Evolutionary conservation across 2,797 vertebrate genomes (phyloP).

Genomic region (Coreius guichenoti): DNA sequence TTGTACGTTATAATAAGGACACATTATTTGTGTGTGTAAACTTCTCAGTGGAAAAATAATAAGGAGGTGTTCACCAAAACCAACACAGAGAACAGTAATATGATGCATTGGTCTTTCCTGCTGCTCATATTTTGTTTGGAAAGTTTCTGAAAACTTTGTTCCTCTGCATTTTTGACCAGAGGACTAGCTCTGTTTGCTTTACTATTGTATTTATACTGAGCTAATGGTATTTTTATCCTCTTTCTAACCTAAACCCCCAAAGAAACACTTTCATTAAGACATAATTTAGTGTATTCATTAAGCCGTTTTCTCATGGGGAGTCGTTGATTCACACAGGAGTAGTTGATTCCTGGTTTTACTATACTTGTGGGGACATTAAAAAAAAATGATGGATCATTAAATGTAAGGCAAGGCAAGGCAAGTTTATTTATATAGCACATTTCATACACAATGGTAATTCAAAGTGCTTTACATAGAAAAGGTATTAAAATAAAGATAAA

Average conservation of each 20-base stretch:
- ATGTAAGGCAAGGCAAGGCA: background rate
- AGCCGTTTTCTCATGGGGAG: background rate
- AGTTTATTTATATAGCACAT: too few species aligned
- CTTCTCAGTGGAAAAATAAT: conserved; percentile 16
- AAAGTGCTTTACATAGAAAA: too few species aligned
- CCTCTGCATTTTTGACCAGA: background rate
- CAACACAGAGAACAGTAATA: background rate
- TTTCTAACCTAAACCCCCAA: background rate
- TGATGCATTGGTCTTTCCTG: conserved; percentile 1
- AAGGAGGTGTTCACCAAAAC: background rate
- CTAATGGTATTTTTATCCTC: background rate
- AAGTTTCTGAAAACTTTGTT: background rate
- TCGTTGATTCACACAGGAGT: background rate
- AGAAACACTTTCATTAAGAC: background rate
- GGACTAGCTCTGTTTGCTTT: background rate
- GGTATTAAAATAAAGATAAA: too few species aligned
- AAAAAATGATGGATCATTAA: background rate
- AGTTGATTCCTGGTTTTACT: background rate
- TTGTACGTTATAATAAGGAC: conserved; percentile 19
- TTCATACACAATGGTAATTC: too few species aligned
- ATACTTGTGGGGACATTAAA: background rate
- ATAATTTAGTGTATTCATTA: background rate
- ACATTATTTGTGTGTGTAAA: conserved; percentile 25
- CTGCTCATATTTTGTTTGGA: conserved; percentile 11
- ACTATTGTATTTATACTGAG: background rate